Evolutionary conservation across 2,113 vertebrate genomes (phyloP).

Genomic region (Crotophaga sulcirostris): DNA sequence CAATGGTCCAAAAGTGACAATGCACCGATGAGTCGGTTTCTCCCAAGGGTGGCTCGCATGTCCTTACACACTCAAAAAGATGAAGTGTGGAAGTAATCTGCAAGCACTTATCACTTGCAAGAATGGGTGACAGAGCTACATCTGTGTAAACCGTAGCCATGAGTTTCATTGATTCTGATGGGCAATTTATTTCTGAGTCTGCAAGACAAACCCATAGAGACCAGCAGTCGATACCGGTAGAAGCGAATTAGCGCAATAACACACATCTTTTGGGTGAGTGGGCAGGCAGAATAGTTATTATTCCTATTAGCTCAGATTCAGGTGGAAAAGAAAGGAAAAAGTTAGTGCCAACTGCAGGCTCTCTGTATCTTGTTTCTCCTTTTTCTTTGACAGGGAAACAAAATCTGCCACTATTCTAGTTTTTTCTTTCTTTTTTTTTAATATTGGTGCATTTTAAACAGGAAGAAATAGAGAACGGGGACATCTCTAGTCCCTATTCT

Average conservation of each 20-base stretch:
- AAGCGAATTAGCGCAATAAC: background rate
- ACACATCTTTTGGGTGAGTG: background rate
- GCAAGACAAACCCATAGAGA: background rate
- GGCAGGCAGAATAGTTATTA: slow-evolving; percentile 6
- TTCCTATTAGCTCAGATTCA: background rate
- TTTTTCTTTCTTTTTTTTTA: background rate
- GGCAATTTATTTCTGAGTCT: slow-evolving; percentile 18
- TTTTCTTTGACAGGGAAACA: background rate
- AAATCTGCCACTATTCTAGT: background rate
- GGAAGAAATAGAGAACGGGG: background rate
- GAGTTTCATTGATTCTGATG: background rate
- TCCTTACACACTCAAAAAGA: background rate
- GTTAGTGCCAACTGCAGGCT: background rate
- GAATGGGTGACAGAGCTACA: background rate
- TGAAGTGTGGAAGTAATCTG: background rate
- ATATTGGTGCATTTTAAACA: slow-evolving; percentile 10
- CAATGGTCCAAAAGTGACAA: background rate
- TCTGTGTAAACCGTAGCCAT: background rate
- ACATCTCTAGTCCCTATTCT: slow-evolving; percentile 9
- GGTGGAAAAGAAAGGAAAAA: background rate
- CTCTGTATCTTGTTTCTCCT: background rate
- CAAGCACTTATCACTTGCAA: background rate
- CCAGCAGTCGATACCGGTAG: background rate
- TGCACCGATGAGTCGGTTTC: accelerated
- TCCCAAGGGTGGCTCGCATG: background rate